phyloP scores from a whole-genome alignment of 1,140 invertebrate genomes.

The Macrobrachium rosenbergii region DNA sequence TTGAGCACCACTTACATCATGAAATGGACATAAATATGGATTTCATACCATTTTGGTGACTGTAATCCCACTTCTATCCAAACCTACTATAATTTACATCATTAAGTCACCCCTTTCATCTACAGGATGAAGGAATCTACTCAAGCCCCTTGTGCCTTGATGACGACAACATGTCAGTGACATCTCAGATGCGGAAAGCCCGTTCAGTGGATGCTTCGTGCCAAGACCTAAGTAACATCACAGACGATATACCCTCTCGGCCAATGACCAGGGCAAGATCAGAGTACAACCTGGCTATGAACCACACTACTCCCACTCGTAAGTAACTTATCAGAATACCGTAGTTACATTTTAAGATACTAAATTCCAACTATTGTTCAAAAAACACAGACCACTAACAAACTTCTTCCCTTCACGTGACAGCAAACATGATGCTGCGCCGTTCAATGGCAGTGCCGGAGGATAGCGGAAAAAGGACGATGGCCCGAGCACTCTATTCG shows the following conservation, averaged over 20 bases:
- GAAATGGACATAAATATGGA: too few relatives aligned
- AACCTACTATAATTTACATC: neutral
- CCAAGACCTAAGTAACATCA: conserved; percentile 31
- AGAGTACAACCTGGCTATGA: conserved; percentile 35
- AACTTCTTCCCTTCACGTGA: neutral
- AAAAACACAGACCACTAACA: neutral
- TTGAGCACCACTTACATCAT: too few relatives aligned
- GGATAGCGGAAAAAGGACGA: conserved; percentile 34
- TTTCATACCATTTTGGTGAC: neutral
- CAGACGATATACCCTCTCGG: conserved; percentile 33
- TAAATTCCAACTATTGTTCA: too few relatives aligned
- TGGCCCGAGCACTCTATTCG: conserved; percentile 43
- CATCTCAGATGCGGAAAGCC: conserved; percentile 40
- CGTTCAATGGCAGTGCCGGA: conserved; percentile 56
- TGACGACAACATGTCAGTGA: conserved; percentile 45
- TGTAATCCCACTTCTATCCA: neutral
- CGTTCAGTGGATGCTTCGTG: conserved; percentile 51
- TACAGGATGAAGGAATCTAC: conserved; percentile 51
- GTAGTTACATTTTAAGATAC: too few relatives aligned
- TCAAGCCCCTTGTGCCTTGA: conserved; percentile 45
- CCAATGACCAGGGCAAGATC: conserved; percentile 42
- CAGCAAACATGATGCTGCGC: conserved; percentile 38
- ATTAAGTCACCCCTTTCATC: neutral
- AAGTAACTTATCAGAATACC: too few relatives aligned
- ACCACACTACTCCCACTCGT: conserved; percentile 44